Evolutionary conservation across 2,113 vertebrate genomes (phyloP), one percentile per base, ranked within the genome.

Genomic region (Podarcis muralis): DNA sequence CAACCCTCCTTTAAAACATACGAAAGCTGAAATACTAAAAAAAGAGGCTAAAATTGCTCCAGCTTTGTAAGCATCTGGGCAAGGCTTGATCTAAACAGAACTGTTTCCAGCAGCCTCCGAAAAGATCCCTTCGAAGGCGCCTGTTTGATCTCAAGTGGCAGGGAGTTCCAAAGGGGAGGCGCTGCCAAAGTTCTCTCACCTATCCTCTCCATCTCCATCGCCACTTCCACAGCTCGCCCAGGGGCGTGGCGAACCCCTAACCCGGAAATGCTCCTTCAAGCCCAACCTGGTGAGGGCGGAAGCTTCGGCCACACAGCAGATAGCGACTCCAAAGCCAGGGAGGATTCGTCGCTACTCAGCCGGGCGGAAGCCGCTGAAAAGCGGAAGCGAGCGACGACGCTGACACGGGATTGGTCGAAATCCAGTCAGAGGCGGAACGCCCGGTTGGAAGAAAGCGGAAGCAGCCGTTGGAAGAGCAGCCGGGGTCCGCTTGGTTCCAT

Each of bases 151-250:
- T 53, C 48, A 53, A 53, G 48, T 11, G 48, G 48, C 48, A 53
- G 48, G 48, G 48, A 53, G 48, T 53, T 53, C 48, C 48, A 53
- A 12, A 53, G 48, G 48, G 48, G 48, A 53, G 48, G 48, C 48
- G 48, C 48, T 53, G 9, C 48, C 9, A 53, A 53, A 12, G 18
- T 62, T 62, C 59, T 20, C 88, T 76, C 84, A 90, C 88, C 78
- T 53, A 90, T 86, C 48, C 84, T 76, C 84, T 90, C 88, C 84
- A 69, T 37, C 16, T 86, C 88, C 88, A 66, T 86, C 16, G 68
- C 81, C 8, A 23, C 81, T 37, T 59, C 40, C 81, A 83, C 37
- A 65, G n/a, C 16, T 53, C 35, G 6, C 40, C 2, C 72, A 20
- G 30, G 15, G 53, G 80, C 71, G 12, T 27, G 57, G 37, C 20